Evolutionary conservation across 2,888 invertebrate species (phyloP).

Genomic region (Zhuqinia jingwanae): DNA sequence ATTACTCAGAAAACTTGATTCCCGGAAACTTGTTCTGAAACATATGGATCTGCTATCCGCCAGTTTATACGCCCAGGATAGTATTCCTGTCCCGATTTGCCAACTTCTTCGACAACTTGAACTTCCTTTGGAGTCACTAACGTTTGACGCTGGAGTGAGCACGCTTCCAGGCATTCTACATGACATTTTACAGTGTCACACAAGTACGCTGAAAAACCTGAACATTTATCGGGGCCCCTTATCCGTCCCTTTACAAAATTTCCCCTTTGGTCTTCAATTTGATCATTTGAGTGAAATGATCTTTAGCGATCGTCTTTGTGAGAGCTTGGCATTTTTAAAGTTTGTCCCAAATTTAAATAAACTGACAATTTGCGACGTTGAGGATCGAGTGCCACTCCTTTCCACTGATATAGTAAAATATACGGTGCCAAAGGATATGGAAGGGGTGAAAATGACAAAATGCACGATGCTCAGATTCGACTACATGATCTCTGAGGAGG

Average conservation of each 20-base stretch:
- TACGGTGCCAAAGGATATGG: not conserved
- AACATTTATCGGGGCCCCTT: slow-evolving; percentile 18
- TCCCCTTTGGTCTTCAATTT: slow-evolving; percentile 26
- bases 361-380: not conserved
- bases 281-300: not conserved
- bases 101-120: no score
- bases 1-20: no score
- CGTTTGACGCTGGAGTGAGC: no score
- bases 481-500: not conserved
- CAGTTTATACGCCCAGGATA: no score
- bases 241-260: not conserved
- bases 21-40: no score
- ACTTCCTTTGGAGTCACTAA: no score
- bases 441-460: not conserved
- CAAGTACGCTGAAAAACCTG: no score
- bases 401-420: not conserved
- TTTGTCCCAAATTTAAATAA: slow-evolving; percentile 24
- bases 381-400: slow-evolving; percentile 2
- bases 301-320: not conserved
- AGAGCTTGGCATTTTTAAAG: not conserved
- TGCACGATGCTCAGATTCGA: slow-evolving; percentile 18
- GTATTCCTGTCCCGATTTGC: no score
- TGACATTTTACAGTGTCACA: no score
- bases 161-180: no score
- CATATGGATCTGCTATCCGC: no score